Evolutionary conservation across 2,113 vertebrate species (phyloP).

Genomic region (Melierax canorus): DNA sequence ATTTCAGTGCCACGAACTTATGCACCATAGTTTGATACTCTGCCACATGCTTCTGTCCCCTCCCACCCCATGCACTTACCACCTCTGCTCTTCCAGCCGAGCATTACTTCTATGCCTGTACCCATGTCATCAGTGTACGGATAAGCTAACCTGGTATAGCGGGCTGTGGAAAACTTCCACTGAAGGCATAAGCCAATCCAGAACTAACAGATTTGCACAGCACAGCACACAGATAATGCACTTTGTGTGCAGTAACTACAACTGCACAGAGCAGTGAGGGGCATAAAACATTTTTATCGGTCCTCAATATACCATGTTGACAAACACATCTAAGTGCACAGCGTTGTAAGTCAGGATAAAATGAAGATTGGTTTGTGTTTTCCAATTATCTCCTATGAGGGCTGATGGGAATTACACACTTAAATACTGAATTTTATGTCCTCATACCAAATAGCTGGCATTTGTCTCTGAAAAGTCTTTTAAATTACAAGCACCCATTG

Average conservation of each 20-base stretch:
- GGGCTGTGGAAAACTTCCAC: not conserved
- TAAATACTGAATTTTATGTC: not conserved
- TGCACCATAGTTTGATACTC: not conserved
- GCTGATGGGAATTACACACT: not conserved
- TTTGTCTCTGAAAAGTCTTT: not conserved
- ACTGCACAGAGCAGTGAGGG: not conserved
- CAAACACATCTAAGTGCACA: not conserved
- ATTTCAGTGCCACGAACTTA: not conserved
- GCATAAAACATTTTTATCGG: not conserved
- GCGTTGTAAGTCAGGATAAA: not conserved
- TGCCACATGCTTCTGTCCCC: not conserved
- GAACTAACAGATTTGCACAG: not conserved
- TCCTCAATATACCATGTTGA: not conserved
- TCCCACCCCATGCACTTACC: not conserved
- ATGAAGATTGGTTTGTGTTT: not conserved
- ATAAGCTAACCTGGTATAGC: not conserved
- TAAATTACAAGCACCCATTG: not conserved
- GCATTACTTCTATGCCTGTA: not conserved
- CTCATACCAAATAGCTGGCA: not conserved
- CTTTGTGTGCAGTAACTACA: not conserved
- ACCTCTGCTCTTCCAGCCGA: not conserved
- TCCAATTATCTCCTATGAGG: not conserved
- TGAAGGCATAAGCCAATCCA: not conserved
- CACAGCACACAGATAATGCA: not conserved
- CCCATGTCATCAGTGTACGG: not conserved